Evolutionary conservation across 2,888 invertebrate genomes (phyloP).

Genomic region (Lycophotia porphyrea): DNA sequence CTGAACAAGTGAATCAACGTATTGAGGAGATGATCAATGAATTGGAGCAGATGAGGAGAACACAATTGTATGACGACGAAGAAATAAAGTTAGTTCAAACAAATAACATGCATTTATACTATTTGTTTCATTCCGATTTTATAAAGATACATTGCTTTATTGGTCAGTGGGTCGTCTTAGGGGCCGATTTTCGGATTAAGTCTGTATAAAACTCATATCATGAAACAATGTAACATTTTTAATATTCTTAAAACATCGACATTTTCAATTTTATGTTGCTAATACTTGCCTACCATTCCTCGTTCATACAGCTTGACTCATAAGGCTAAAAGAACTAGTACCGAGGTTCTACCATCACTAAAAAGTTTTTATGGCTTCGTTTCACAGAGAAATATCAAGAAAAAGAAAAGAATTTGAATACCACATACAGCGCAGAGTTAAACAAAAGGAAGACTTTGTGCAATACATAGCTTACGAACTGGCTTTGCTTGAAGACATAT

Average conservation of each 20-base stretch:
- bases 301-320: neutral
- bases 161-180: too few relatives aligned
- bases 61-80: conserved; percentile 92
- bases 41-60: conserved; percentile 94
- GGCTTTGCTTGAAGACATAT: conserved; percentile 92
- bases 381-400: conserved; percentile 91
- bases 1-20: conserved; percentile 94
- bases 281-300: neutral
- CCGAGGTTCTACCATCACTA: neutral
- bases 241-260: neutral
- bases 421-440: conserved; percentile 92
- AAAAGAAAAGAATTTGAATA: conserved; percentile 93
- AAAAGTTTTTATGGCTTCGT: neutral
- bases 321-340: neutral
- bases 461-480: conserved; percentile 93
- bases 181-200: too few relatives aligned
- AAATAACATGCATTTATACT: neutral
- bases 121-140: neutral
- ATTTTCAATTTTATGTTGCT: neutral
- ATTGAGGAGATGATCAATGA: conserved; percentile 95
- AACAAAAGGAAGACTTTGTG: conserved; percentile 93
- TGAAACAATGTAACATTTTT: neutral
- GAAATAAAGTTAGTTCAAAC: conserved; percentile 91
- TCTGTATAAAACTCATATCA: neutral
- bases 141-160: neutral